Conservation (phyloP, 2,113 vertebrate genomes). For the Eulacestoma nigropectus region DNA sequence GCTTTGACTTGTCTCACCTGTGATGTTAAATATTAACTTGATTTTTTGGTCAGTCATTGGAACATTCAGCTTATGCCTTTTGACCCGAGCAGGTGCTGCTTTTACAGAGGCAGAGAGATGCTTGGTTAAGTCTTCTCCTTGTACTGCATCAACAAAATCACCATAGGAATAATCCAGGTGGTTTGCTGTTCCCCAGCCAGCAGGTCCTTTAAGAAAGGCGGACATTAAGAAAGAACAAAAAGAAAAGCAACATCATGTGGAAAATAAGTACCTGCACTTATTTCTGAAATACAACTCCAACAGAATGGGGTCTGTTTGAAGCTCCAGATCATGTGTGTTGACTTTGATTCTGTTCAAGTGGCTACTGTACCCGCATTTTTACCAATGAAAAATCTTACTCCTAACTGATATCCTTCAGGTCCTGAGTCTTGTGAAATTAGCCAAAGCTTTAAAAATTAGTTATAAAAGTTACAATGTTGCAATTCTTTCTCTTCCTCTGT, state of each 20-base stretch:
- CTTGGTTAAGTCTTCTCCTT: conserved; percentile 63
- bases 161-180: conserved; percentile 90
- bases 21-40: conserved; percentile 95
- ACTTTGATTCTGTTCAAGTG: background rate
- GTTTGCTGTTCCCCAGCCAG: conserved; percentile 85
- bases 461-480: background rate
- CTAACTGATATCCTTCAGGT: background rate
- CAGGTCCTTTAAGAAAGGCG: conserved; percentile 84
- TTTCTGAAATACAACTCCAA: background rate
- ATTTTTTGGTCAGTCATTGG: conserved; percentile 90
- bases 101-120: conserved; percentile 38
- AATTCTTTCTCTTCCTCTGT: background rate
- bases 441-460: background rate
- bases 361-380: background rate
- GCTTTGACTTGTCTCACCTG: conserved; percentile 75
- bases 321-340: background rate
- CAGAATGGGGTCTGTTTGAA: background rate
- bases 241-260: background rate
- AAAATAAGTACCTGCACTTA: background rate
- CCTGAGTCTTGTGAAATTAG: background rate
- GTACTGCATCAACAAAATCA: conserved; percentile 78
- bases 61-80: conserved; percentile 76
- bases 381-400: background rate
- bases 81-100: conserved; percentile 68
- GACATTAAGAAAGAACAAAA: background rate